Conservation (phyloP, 2,113 vertebrate genomes). For the Lasiurus cinereus region DNA sequence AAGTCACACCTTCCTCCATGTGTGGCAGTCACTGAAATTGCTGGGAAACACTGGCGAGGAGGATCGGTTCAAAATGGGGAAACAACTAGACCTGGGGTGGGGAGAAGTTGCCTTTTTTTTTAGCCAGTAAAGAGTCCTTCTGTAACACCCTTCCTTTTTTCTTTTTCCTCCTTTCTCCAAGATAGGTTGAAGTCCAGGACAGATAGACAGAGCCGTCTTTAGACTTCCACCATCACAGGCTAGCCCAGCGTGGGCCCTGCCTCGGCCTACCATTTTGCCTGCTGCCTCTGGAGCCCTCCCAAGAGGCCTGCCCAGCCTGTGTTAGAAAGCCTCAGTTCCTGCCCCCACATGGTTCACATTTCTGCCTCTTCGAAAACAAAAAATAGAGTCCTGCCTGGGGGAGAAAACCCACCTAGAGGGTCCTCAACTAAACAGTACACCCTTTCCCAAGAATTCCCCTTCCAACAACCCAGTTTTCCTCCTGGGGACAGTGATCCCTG, state of each 20-base stretch:
- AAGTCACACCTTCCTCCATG: background rate
- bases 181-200: constrained; percentile 75
- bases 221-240: constrained; percentile 58
- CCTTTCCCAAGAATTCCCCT: constrained; percentile 52
- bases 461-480: constrained; percentile 55
- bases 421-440: background rate
- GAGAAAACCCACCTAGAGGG: constrained; percentile 46
- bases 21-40: background rate
- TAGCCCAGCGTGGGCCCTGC: constrained; percentile 60
- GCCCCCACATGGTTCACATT: constrained; percentile 19
- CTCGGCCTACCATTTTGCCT: background rate
- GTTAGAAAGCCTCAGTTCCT: background rate
- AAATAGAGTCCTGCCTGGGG: background rate
- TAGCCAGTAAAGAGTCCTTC: rapidly evolving
- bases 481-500: constrained; percentile 70
- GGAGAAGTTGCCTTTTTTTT: rapidly evolving
- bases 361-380: constrained; percentile 62
- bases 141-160: background rate
- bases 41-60: rapidly evolving
- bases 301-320: background rate
- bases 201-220: constrained; percentile 59
- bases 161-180: background rate
- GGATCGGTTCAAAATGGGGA: background rate
- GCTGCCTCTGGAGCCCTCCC: background rate
- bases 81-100: rapidly evolving